Base-by-base conservation (phyloP, 2,113 vertebrate genomes). In the Hymenochirus boettgeri region DNA sequence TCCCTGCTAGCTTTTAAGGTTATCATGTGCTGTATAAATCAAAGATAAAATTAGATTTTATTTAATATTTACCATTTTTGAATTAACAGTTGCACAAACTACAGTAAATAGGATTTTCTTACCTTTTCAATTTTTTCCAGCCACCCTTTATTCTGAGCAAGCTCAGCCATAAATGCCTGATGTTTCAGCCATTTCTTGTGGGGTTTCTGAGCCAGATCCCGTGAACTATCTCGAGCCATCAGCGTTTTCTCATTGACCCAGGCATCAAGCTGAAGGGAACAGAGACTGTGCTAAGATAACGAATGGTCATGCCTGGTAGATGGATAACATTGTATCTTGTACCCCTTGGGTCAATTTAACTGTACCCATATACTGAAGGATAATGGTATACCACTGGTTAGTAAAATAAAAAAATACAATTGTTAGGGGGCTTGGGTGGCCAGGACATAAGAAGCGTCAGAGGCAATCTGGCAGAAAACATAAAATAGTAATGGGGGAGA, bases 231-330 rank as follows among this genome's bases (percentile, higher is more conserved):
- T 11, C 88, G 78, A 37, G 90, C 92, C 88, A 91, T 93, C 71
- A 94, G 91, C 90, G 92, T 91, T 83, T 95, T 95, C 80, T 95
- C 92, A 21, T 76, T 82, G 77, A 94, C 89, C 93, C 93, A 96
- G 82, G 92, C 91, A 65, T 90, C 90, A 73, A 95, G 82, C 93
- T 95, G 76, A 62, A 73, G 24, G n/a, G 0, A 25, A 67, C 22
- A 66, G 17, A 74, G 24, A 62, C 8, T 5, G 21, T 17, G 18
- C 17, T 72, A 52, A 72, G 58, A 45, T 55, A 6, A 37, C 29
- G 24, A 37, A 9, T 19, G 18, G 3, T 57, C 65, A 69, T 69
- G 17, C 5, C 22, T 25, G 4, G 37, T 23, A 7, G 19, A 26
- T 5, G 1, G 15, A 15, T 12, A 21, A n/a, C 9, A 9, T 35